Evolutionary conservation across 2,113 vertebrate species (phyloP), one percentile per base, ranked within the genome.

Genomic region (Pan paniscus): DNA sequence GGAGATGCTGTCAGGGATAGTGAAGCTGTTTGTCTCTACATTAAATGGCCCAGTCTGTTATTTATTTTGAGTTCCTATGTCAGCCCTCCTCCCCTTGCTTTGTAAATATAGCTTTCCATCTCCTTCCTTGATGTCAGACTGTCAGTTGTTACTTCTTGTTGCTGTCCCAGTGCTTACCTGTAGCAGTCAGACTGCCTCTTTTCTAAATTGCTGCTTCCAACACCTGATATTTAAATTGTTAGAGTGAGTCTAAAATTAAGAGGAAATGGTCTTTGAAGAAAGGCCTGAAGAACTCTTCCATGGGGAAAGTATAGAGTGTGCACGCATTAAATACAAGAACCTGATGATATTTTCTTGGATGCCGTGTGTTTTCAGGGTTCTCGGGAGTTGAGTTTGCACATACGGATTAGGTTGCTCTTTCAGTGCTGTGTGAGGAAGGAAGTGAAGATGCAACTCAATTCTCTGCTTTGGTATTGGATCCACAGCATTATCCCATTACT

Each of bases 121-220:
- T 76, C 27, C 59, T 48, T 73, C 43, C 43, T 96, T 89, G 73
- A 52, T 27, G 12, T 84, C 30, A 82, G 72, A 67, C 8, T 23
- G 16, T 22, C 46, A 20, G n/a, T 35, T 48, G 20, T 73, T 75
- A 88, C 48, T 83, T 85, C 57, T 76, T 35, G 22, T 25, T 52
- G 78, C 59, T 82, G 13, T n/a, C 23, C 9, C 2, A 43, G 61
- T 35, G 38, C 25, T 95, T 46, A 35, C 40, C 61, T 90, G 7
- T 46, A 87, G 40, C 0, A 38, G 13, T 40, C 81, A 32, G 73
- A 52, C 59, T 27, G 46, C 73, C 17, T 94, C 3, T 73, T 70
- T 94, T 94, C 80, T 96, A 97, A 87, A 95, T 83, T 52, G 80
- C 80, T 87, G 59, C 80, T 87, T 92, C 80, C 22, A 92, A 73